Evolutionary conservation across 2,113 vertebrate genomes (phyloP).

Genomic region (Tetrax tetrax): DNA sequence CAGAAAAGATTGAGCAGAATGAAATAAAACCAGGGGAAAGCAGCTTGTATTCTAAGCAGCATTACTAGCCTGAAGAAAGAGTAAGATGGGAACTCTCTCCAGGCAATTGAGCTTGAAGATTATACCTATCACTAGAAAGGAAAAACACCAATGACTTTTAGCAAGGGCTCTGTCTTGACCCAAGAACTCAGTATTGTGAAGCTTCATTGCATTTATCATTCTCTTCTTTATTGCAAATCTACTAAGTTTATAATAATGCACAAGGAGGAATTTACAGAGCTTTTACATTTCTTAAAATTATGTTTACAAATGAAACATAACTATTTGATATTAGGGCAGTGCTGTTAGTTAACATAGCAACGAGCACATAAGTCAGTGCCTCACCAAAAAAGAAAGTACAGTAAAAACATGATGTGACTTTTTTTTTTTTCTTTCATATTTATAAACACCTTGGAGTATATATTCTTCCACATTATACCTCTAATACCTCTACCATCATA

Average conservation of each 20-base stretch:
- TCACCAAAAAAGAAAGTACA: not conserved
- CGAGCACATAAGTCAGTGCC: not conserved
- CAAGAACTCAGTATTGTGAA: not conserved
- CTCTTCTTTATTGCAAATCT: not conserved
- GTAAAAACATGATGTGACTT: not conserved
- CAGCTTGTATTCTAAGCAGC: not conserved
- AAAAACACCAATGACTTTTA: not conserved
- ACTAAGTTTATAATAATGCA: not conserved
- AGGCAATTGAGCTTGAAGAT: not conserved
- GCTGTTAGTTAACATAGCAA: not conserved
- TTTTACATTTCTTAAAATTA: not conserved
- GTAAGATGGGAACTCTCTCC: not conserved
- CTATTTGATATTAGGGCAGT: not conserved
- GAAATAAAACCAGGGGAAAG: not conserved
- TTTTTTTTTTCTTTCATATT: conserved; percentile 19
- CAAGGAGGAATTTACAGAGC: not conserved
- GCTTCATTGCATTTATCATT: not conserved
- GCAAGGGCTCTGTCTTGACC: not conserved
- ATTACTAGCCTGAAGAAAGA: not conserved
- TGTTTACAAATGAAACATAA: not conserved
- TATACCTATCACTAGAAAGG: not conserved
- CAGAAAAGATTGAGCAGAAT: not conserved
- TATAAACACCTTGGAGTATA: conserved; percentile 19
- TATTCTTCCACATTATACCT: not conserved
- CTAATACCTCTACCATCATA: conserved; percentile 10